A percentile compares a stretch with the other conserved stretches of the same genome.
Evolutionary conservation across 2,888 invertebrate species (phyloP).

Genomic region (Drosophila robusta): DNA sequence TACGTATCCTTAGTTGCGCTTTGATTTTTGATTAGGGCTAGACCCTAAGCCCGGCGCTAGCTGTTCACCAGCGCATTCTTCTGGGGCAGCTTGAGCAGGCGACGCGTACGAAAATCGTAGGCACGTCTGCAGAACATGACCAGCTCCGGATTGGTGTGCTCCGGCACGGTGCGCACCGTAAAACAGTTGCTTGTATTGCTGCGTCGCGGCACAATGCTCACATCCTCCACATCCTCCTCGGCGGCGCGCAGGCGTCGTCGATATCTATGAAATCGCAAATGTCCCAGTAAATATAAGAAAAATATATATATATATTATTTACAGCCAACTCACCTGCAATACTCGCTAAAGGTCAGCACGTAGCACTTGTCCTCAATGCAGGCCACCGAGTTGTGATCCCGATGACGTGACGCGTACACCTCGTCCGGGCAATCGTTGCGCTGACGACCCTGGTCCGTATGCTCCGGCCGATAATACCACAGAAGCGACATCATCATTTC

Average conservation of each 20-base stretch:
- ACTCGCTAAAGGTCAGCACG: slow-evolving; percentile 97
- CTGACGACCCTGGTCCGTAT: slow-evolving; percentile 95
- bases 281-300: not conserved
- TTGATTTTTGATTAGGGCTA: not conserved
- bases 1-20: not conserved
- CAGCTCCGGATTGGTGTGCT: slow-evolving; percentile 91
- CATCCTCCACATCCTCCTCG: slow-evolving; percentile 90
- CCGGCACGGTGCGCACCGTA: slow-evolving; percentile 86
- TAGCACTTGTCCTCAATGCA: slow-evolving; percentile 99
- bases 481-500: slow-evolving; percentile 99
- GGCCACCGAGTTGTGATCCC: slow-evolving; percentile 97
- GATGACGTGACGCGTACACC: slow-evolving; percentile 97
- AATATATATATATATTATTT: too few species aligned
- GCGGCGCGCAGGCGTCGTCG: slow-evolving; percentile 92
- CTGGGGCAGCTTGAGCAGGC: slow-evolving; percentile 84
- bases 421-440: slow-evolving; percentile 94
- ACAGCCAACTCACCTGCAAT: slow-evolving; percentile 91
- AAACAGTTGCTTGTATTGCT: slow-evolving; percentile 86
- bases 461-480: slow-evolving; percentile 99
- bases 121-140: slow-evolving; percentile 97
- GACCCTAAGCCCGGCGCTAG: slow-evolving; percentile 46
- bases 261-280: slow-evolving; percentile 87
- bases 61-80: slow-evolving; percentile 67
- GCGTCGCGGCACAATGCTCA: slow-evolving; percentile 90
- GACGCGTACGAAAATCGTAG: slow-evolving; percentile 96